phyloP scores from a whole-genome alignment of 2,888 invertebrate species.

The Xanthostigma xanthostigma region DNA sequence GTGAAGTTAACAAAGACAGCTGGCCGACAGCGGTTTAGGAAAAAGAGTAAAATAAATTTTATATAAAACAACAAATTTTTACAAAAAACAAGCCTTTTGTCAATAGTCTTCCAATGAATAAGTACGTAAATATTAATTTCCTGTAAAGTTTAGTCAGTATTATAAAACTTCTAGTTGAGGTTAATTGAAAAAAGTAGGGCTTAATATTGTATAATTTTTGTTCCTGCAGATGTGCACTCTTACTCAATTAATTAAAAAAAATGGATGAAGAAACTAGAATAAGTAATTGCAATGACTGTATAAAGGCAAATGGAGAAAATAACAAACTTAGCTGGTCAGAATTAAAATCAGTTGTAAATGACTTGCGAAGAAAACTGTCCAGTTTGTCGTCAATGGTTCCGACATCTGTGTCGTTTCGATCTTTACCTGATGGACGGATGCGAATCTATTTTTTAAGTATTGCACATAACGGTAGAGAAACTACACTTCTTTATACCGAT shows the following conservation, averaged over 20 bases:
- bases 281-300: not conserved
- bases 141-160: too few species aligned
- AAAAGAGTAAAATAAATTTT: too few species aligned
- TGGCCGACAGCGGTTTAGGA: too few species aligned
- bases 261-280: slow-evolving; percentile 3
- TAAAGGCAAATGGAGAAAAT: slow-evolving; percentile 4
- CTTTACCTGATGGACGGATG: slow-evolving; percentile 60
- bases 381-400: slow-evolving; percentile 70
- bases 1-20: too few species aligned
- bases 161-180: not conserved
- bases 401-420: slow-evolving; percentile 65
- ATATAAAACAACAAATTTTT: too few species aligned
- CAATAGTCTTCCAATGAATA: too few species aligned
- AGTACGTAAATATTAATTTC: too few species aligned
- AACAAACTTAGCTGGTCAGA: slow-evolving; percentile 55
- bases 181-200: slow-evolving; percentile 2
- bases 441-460: slow-evolving; percentile 83
- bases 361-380: slow-evolving; percentile 62
- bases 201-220: not conserved
- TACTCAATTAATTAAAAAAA: not conserved
- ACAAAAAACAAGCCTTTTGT: too few species aligned
- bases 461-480: slow-evolving; percentile 79
- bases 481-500: slow-evolving; percentile 74
- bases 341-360: slow-evolving; percentile 63
- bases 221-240: not conserved